Base-by-base conservation (phyloP, 2,113 vertebrate species). In the Leptocoma aspasia region DNA sequence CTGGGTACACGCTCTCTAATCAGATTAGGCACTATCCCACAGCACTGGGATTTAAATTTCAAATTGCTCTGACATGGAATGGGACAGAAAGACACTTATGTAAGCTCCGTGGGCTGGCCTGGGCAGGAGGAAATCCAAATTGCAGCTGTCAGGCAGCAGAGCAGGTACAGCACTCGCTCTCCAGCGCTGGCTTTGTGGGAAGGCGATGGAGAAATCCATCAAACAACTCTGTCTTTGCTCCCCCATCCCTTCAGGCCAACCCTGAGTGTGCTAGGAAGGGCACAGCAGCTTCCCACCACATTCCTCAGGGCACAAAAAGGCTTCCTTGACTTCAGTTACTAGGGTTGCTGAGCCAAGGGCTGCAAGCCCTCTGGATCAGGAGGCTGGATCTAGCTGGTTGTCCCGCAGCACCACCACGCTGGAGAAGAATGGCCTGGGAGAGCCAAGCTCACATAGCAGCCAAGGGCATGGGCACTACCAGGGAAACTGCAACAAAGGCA, bases 281-380 rank as follows among this genome's bases (percentile, higher is more conserved):
- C 89, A 96, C 68, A 33, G 82, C 83, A 75, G 85, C 94, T 96
- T 97, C 92, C 94, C 92, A 96, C 71, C 68, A 88, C 95, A 96
- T 96, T 96, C 94, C 66, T 92, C 91, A 77, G 66, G 39, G 87
- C 82, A 96, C 85, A 95, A 95, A 90, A 41, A 90, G 82, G 94
- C 94, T 80, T 90, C 94, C 94, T 94, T 96, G 94, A 95, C 94
- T 95, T 95, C 91, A 85, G 95, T 95, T 96, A 92, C 95, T 90
- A 97, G 70, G 94, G 96, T 2, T 92, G 89, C 90, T 63, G 39
- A 70, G 94, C 91, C 89, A 85, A 72, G 78, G 83, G 81, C 49
- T 72, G 72, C 84, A 64, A 92, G 91, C 47, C 76, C 82, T 81
- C 47, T 83, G 39, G 41, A 77, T 1, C 18, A 39, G 89, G 39